Percentiles rank a stretch among this genome's conserved stretches.
These are phyloP conservation scores for Dicrurus megarhynchus DNA, from an alignment of 2,113 vertebrate genomes.

Conservation along the genomic window DNA sequence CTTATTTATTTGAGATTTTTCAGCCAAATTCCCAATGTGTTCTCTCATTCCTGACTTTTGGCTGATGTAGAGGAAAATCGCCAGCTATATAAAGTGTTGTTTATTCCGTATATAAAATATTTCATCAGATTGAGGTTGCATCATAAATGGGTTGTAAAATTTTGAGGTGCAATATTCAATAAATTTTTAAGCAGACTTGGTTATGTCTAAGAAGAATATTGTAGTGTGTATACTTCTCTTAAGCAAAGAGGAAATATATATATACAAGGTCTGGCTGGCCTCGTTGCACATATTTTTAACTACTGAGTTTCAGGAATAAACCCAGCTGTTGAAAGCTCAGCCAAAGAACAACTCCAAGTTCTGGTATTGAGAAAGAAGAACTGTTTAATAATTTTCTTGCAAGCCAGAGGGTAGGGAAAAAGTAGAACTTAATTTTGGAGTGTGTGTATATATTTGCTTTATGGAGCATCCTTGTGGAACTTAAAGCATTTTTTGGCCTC, in stretches of 20 bases:
- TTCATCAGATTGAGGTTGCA: not conserved
- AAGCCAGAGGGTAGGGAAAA: not conserved
- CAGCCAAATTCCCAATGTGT: not conserved
- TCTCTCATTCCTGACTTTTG: not conserved
- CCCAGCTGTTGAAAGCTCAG: not conserved
- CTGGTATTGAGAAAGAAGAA: not conserved
- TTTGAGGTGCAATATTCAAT: not conserved
- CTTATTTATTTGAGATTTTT: constrained; percentile 15
- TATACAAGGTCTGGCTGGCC: not conserved
- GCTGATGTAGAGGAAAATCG: not conserved
- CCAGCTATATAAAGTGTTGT: not conserved
- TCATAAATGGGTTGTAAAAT: not conserved
- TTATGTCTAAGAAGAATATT: not conserved
- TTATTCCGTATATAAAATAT: not conserved
- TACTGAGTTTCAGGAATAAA: not conserved
- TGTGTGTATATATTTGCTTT: not conserved
- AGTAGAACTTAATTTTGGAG: not conserved
- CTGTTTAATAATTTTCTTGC: not conserved
- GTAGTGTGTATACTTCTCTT: not conserved
- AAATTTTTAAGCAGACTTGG: not conserved
- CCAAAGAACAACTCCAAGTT: not conserved
- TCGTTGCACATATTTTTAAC: not conserved
- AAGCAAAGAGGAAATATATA: not conserved
- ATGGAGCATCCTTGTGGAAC: not conserved
- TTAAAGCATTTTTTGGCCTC: not conserved